Percentiles rank a stretch among this genome's conserved stretches.
These are phyloP conservation scores for Drosophila tristis DNA, from an alignment of 1,140 invertebrate species.

Conservation along the genomic window DNA sequence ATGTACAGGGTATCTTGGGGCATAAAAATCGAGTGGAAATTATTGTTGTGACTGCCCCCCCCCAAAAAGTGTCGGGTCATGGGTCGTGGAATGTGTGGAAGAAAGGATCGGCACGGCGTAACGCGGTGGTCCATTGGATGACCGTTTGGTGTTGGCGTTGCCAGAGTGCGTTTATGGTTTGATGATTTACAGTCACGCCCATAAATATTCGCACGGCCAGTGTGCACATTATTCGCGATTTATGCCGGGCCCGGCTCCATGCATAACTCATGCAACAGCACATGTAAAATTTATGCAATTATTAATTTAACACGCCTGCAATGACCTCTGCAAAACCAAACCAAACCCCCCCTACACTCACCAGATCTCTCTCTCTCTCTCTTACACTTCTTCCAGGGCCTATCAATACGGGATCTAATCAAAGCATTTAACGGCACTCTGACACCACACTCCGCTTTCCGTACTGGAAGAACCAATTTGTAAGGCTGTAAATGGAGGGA, in stretches of 20 bases:
- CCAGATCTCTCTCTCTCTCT: neutral
- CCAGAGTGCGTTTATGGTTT: constrained; percentile 82
- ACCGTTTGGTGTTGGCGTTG: constrained; percentile 54
- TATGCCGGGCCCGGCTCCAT: constrained; percentile 65
- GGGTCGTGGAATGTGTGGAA: too few species aligned
- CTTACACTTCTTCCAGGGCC: constrained; percentile 14
- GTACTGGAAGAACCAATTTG: constrained; percentile 28
- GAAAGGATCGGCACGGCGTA: constrained; percentile 6
- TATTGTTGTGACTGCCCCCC: too few species aligned
- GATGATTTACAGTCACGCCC: constrained; percentile 81
- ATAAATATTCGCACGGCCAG: constrained; percentile 84
- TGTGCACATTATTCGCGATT: constrained; percentile 84
- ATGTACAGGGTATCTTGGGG: too few species aligned
- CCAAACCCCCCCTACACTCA: neutral
- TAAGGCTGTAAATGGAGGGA: constrained; percentile 37
- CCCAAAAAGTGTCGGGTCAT: too few species aligned
- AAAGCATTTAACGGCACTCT: constrained; percentile 26
- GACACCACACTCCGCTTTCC: neutral
- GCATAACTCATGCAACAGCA: constrained; percentile 83
- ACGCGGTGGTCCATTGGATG: constrained; percentile 17
- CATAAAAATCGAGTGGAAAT: too few species aligned
- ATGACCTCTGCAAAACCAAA: constrained; percentile 4
- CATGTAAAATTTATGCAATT: constrained; percentile 84
- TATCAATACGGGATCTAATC: constrained; percentile 54
- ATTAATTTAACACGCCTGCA: constrained; percentile 78